phyloP scores from a whole-genome alignment of 2,797 vertebrate genomes.

The Columba guinea region DNA sequence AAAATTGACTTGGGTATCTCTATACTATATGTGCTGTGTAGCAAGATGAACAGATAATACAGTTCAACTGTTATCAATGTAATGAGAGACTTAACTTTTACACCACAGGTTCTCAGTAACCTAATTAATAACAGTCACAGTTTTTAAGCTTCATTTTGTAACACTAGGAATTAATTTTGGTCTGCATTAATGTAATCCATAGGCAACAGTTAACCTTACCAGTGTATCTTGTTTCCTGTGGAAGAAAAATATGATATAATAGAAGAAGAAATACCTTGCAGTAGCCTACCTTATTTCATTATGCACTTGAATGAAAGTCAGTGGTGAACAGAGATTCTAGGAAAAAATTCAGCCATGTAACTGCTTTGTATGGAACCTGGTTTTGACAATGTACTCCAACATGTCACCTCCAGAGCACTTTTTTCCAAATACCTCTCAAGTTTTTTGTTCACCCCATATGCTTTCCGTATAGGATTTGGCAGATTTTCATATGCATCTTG shows the following conservation, averaged over 20 bases:
- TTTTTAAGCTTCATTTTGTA: constrained; percentile 37
- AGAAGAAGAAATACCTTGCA: not conserved
- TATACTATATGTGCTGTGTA: constrained; percentile 26
- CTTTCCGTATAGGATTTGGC: not conserved
- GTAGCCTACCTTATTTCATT: not conserved
- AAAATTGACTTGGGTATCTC: constrained; percentile 39
- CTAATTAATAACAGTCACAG: constrained; percentile 17
- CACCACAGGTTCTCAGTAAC: constrained; percentile 35
- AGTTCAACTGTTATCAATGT: constrained; percentile 3
- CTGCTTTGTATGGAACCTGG: not conserved
- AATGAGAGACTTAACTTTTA: constrained; percentile 36
- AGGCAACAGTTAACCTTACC: not conserved
- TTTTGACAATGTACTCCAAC: not conserved
- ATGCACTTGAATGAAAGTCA: not conserved
- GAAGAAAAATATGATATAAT: not conserved
- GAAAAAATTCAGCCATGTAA: not conserved
- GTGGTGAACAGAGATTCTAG: not conserved
- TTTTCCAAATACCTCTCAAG: not conserved
- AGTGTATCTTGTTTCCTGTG: constrained; percentile 9
- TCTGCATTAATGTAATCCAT: constrained; percentile 21
- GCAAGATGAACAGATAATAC: constrained; percentile 10
- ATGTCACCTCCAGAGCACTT: not conserved
- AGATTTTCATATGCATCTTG: not conserved
- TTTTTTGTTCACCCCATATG: not conserved
- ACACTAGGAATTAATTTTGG: constrained; percentile 25